Percentiles rank a stretch among this genome's conserved stretches.
Evolutionary conservation across 2,113 vertebrate genomes (phyloP).

Genomic region (Guaruba guarouba): DNA sequence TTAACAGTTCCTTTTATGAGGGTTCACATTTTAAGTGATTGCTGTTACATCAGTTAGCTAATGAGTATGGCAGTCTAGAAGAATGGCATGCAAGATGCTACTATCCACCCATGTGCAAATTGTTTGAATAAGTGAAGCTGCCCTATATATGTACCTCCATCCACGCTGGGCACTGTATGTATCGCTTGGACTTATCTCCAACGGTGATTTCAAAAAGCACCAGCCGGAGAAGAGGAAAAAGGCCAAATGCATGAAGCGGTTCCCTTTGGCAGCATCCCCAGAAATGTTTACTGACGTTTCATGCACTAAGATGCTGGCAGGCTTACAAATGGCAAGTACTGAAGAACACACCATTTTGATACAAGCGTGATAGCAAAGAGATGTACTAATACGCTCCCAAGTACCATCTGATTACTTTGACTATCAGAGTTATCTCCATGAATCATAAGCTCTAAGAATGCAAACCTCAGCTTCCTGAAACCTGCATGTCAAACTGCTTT

Average conservation of each 20-base stretch:
- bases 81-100: not conserved
- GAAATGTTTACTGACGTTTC: not conserved
- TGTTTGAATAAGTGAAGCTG: not conserved
- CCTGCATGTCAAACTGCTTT: rapidly evolving
- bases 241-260: not conserved
- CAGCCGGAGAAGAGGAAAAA: not conserved
- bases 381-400: not conserved
- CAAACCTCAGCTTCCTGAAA: not conserved
- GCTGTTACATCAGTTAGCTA: not conserved
- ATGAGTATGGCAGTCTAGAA: not conserved
- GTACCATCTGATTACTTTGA: not conserved
- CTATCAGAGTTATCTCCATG: not conserved
- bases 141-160: not conserved
- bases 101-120: not conserved
- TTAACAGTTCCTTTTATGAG: not conserved
- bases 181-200: not conserved
- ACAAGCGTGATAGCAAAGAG: not conserved
- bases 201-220: not conserved
- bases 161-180: rapidly evolving
- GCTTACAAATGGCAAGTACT: not conserved
- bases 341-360: not conserved
- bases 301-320: not conserved
- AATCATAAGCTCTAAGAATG: not conserved
- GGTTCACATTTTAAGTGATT: not conserved
- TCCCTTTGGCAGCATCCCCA: constrained; percentile 50